Evolutionary conservation across 2,888 invertebrate species (phyloP).

Genomic region (Hypselothyrea guttata): DNA sequence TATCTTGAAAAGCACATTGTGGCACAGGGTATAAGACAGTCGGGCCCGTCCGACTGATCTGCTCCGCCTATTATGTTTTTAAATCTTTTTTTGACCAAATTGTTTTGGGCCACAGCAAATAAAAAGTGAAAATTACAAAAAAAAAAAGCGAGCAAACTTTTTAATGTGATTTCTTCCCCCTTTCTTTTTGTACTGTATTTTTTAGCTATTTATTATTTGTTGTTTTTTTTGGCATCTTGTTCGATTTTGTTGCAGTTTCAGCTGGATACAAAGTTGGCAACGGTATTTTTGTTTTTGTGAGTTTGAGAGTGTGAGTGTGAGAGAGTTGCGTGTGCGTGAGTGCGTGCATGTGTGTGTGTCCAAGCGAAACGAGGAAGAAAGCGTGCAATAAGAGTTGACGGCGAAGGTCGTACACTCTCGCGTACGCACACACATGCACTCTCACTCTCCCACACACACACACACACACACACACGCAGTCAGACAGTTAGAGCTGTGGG

Average conservation of each 20-base stretch:
- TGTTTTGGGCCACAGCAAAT: conserved; percentile 48
- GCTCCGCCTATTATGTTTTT: too few relatives aligned
- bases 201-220: conserved; percentile 7
- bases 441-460: background rate
- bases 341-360: conserved; percentile 52
- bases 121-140: conserved; percentile 64
- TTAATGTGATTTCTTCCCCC: conserved; percentile 24
- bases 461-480: conserved; percentile 22
- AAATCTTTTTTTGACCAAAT: conserved; percentile 35
- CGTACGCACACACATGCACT: conserved; percentile 12
- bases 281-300: conserved; percentile 17
- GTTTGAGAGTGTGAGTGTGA: conserved; percentile 10
- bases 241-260: conserved; percentile 3
- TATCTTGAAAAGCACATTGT: too few relatives aligned
- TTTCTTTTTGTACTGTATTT: conserved; percentile 1
- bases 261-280: conserved; percentile 59
- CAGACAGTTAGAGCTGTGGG: conserved; percentile 25
- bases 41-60: too few relatives aligned
- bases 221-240: conserved; percentile 18
- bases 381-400: conserved; percentile 67
- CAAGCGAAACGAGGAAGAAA: conserved; percentile 75
- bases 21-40: too few relatives aligned
- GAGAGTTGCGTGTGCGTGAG: conserved; percentile 26
- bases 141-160: conserved; percentile 32
- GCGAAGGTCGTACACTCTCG: conserved; percentile 62